phyloP scores from a whole-genome alignment of 2,888 invertebrate species.

The Busseola fusca region DNA sequence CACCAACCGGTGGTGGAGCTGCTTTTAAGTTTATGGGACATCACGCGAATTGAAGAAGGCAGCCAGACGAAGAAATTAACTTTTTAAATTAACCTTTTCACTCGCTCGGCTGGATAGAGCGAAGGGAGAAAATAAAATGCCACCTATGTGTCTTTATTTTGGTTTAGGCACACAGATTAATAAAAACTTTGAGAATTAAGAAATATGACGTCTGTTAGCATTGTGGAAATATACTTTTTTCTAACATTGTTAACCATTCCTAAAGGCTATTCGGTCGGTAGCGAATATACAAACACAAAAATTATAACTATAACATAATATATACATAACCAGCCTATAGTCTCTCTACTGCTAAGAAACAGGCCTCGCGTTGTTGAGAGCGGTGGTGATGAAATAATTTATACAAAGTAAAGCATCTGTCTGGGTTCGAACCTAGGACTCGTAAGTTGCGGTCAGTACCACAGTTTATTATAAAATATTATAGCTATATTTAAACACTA shows the following conservation, averaged over 20 bases:
- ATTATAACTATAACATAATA: no score
- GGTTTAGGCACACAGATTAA: conserved; percentile 19
- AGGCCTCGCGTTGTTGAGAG: no score
- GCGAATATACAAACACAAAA: neutral
- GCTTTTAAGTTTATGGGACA: conserved; percentile 77
- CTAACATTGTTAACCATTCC: neutral
- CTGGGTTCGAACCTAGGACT: no score
- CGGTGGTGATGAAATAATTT: neutral
- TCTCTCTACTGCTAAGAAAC: no score
- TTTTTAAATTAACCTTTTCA: conserved; percentile 70
- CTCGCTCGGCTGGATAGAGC: conserved; percentile 51
- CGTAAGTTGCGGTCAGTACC: no score
- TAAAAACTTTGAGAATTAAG: conserved; percentile 27
- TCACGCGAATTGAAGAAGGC: conserved; percentile 71
- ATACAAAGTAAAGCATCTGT: neutral
- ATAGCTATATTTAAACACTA: neutral
- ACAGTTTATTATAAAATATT: no score
- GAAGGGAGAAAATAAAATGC: conserved; percentile 52
- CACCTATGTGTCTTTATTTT: conserved; percentile 56
- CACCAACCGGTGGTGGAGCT: conserved; percentile 66
- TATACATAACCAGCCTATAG: neutral
- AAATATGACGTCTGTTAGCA: neutral
- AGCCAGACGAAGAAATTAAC: conserved; percentile 72
- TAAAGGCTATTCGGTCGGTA: neutral
- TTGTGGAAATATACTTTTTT: neutral